Evolutionary conservation across 2,113 vertebrate genomes (phyloP).

Genomic region (Chloroceryle aenea): DNA sequence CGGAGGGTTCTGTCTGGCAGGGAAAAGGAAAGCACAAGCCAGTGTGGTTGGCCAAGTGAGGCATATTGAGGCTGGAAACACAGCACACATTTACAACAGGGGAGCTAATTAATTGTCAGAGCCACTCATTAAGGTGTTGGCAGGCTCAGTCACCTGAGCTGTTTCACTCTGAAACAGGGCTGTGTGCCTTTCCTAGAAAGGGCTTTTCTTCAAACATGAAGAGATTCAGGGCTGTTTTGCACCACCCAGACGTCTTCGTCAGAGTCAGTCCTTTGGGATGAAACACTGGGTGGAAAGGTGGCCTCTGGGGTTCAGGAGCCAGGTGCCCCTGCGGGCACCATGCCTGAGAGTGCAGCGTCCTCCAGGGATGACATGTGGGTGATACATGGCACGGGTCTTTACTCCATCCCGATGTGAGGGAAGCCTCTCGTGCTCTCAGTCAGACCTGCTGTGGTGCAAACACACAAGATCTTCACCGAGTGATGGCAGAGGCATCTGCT

Average conservation of each 20-base stretch:
- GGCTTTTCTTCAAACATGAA: not conserved
- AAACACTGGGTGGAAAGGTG: not conserved
- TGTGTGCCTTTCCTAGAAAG: not conserved
- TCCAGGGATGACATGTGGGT: not conserved
- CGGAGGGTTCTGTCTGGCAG: not conserved
- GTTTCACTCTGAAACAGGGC: not conserved
- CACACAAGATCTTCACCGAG: accelerated
- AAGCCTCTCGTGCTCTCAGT: not conserved
- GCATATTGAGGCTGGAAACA: not conserved
- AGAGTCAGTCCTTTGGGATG: accelerated
- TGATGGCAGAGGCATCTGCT: not conserved
- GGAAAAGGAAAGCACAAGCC: not conserved
- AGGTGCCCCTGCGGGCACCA: not conserved
- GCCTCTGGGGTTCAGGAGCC: not conserved
- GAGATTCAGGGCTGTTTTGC: not conserved
- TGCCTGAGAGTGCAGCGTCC: not conserved
- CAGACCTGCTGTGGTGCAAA: not conserved
- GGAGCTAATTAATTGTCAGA: not conserved
- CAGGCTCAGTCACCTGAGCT: not conserved
- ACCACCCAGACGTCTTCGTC: not conserved
- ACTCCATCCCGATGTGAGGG: not conserved
- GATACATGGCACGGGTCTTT: not conserved
- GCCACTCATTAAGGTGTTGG: not conserved
- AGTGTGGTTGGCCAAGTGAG: not conserved
- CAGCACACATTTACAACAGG: not conserved